Base-by-base conservation (phyloP, 2,113 vertebrate species). In the Semnornis frantzii region DNA sequence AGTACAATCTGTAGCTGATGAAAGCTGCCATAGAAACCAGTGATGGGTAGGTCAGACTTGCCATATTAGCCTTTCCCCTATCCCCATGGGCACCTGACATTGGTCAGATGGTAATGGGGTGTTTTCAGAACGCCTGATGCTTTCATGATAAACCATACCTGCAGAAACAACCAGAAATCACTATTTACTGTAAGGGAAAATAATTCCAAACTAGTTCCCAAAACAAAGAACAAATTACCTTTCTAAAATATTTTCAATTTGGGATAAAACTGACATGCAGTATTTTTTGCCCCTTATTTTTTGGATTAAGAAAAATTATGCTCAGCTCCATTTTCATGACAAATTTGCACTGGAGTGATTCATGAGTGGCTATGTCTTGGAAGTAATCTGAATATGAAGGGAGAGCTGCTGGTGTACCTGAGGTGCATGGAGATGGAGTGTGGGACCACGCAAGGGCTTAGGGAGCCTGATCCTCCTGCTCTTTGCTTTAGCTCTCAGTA, bases 31-130 rank as follows among this genome's bases (percentile, higher is more conserved):
- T 5, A 59, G 77, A 30, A 63, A n/a, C 37, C 3, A 3, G 46
- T 17, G 48, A 24, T 34, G 46, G 42, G 24, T 18, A 33, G n/a
- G 21, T 55, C 60, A 75, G 8, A 12, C 10, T 76, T 54, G 10
- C 60, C 39, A 5, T 37, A 33, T n/a, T 72, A 80, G 74, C 46
- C 30, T 76, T 66, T 33, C 25, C 44, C 7, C 33, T 48, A 6
- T 39, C 9, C 42, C 63, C 46, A 17, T 13, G 21, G 46, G 69
- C 23, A 10, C 28, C 65, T 60, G 62, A 18, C 2, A 1, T n/a
- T 18, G 48, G 33, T 75, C 77, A 74, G 42, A 19, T 13, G 46
- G 55, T 44, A 5, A 24, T 0, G 1, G 42, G 12, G 20, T 1
- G 0, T 21, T 85, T 82, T 90, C 37, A 59, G 65, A 57, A 60